Base-by-base conservation (phyloP, 2,797 vertebrate species). In the Enteromius treurensis region DNA sequence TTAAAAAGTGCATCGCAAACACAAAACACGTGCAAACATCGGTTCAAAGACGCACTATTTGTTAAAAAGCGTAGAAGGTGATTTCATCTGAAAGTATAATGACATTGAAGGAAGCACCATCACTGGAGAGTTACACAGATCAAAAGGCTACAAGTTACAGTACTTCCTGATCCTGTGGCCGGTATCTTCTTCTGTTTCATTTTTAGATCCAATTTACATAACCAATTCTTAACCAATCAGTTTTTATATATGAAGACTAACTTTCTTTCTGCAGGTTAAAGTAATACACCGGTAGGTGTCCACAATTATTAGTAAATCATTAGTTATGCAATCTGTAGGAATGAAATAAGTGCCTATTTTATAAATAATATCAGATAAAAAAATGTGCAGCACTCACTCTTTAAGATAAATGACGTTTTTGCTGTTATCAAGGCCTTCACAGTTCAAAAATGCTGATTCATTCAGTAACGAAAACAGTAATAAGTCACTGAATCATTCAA, bases 151-250 rank as follows among this genome's bases (percentile, higher is more conserved):
- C 3, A 49, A 73, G 37, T 64, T 77, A 21, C 8, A 21, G 17
- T 53, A 60, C 77, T 68, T 74, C 75, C 40, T 69, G 86, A 29
- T 26, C 60, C 65, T 77, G 19, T 68, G 47, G 65, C 85, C 82
- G 82, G 69, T 64, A 51, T 37, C 42, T 67, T 45, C 70, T 40
- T 13, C 42, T 45, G 70, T 71, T 83, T 75, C 67, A 55, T 77
- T 80, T 75, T 92, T 88, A 90, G 86, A 91, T 92, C 88, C 89
- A 93, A 91, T 93, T 92, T 92, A 82, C 85, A 89, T 86, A 78
- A 13, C 42, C 42, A 45, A 45, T 88, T 88, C 74, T 82, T 47
- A 64, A 45, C 55, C 83, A 88, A 86, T 89, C 19, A 8, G 5
- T 21, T 17, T 60, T 9, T 37, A 10, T 75, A 3, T 51, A 58